Conservation (phyloP, 1,140 invertebrate species). For the Chironomus tepperi region DNA sequence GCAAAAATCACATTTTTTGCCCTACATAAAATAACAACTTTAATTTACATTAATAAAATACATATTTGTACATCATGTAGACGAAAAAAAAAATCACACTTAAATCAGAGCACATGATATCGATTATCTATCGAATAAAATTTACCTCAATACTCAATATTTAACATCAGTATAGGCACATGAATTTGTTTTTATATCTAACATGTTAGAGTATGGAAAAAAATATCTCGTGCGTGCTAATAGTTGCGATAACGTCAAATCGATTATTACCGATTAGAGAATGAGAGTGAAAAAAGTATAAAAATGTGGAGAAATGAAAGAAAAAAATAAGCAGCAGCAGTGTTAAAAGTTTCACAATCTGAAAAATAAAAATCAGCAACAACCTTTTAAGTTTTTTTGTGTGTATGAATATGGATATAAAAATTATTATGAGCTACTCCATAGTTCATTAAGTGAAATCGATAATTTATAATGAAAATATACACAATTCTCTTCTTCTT, state of each 20-base stretch:
- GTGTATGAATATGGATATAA: not conserved
- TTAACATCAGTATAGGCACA: not conserved
- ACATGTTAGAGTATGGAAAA: not conserved
- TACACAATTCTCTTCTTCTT: not conserved
- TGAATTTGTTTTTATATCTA: not conserved
- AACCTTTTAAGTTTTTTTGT: not conserved
- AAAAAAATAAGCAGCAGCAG: not conserved
- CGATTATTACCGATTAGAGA: conserved; percentile 4
- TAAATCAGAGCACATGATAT: not conserved
- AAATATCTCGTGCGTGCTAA: conserved; percentile 3
- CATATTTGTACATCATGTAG: too few relatives aligned
- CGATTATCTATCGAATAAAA: not conserved
- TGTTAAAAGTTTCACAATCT: not conserved
- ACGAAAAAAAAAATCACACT: too few relatives aligned
- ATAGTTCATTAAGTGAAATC: conserved; percentile 23
- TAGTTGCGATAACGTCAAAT: conserved; percentile 12
- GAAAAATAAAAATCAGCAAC: not conserved
- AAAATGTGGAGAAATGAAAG: not conserved
- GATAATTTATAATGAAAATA: conserved; percentile 24
- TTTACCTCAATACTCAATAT: not conserved
- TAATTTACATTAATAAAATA: too few relatives aligned
- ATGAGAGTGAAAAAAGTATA: not conserved
- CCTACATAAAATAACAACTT: too few relatives aligned
- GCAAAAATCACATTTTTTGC: too few relatives aligned
- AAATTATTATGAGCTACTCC: not conserved